Percentiles rank a stretch among this genome's conserved stretches.
Conservation (phyloP, 2,113 vertebrate genomes). For the Alexandromys fortis region DNA sequence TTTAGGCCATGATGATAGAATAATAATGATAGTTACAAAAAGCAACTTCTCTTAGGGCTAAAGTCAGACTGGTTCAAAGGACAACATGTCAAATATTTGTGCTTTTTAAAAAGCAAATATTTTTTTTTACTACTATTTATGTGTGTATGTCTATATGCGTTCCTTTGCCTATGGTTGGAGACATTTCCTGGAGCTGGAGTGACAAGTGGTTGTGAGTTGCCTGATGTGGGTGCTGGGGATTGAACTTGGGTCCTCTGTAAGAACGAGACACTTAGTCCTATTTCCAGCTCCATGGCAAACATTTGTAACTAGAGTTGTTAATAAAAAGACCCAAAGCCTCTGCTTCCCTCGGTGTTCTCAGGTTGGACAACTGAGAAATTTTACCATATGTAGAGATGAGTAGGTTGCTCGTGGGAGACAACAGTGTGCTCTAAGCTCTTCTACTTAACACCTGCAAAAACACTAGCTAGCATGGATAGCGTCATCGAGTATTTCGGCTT, state of each 20-base stretch:
- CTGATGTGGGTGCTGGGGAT: not conserved
- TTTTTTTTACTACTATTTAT: not conserved
- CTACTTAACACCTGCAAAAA: not conserved
- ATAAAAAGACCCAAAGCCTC: not conserved
- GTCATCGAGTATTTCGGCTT: not conserved
- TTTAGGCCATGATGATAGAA: not conserved
- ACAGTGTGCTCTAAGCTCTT: not conserved
- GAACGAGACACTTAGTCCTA: not conserved
- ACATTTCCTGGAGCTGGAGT: not conserved
- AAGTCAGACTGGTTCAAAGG: slow-evolving; percentile 37
- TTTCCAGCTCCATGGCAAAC: not conserved
- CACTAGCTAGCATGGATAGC: not conserved
- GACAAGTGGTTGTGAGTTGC: not conserved
- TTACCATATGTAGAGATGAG: not conserved
- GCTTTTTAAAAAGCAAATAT: not conserved
- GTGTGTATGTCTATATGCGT: not conserved
- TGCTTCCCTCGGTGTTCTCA: not conserved
- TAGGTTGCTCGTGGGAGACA: not conserved
- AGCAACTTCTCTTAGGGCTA: not conserved
- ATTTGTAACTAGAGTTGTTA: not conserved
- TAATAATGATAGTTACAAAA: not conserved
- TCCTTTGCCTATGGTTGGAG: not conserved
- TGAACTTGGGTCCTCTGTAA: not conserved
- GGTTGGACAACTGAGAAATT: not conserved
- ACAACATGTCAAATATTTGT: not conserved